A percentile compares a stretch with the other conserved stretches of the same genome.
These are phyloP conservation scores for Epistrophella euchroma DNA, from an alignment of 2,888 invertebrate species.

Conservation along the genomic window DNA sequence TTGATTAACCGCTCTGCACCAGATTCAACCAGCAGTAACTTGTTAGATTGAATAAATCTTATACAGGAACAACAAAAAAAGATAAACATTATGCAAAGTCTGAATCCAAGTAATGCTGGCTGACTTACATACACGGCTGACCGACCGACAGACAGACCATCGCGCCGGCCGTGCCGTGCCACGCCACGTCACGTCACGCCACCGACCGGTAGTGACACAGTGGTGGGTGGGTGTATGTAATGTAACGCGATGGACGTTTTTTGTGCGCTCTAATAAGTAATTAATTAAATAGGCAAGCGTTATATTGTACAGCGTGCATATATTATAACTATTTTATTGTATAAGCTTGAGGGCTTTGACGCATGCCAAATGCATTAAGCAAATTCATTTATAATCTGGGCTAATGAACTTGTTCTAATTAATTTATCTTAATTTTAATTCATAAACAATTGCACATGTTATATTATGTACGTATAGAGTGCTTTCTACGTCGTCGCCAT, in stretches of 20 bases:
- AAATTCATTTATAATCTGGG: conserved; percentile 55
- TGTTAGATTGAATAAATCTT: conserved; percentile 44
- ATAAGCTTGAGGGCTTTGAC: conserved; percentile 17
- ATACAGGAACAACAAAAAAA: conserved; percentile 8
- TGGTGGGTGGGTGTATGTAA: conserved; percentile 28
- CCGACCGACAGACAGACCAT: not conserved
- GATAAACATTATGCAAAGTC: conserved; percentile 41
- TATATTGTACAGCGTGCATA: conserved; percentile 28
- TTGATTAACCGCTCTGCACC: conserved; percentile 53
- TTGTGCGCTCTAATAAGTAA: conserved; percentile 46
- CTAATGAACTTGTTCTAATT: conserved; percentile 72
- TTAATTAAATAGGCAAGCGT: conserved; percentile 30
- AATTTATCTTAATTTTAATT: conserved; percentile 50
- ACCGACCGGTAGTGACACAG: conserved; percentile 13
- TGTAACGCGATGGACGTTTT: not conserved
- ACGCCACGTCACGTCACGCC: not conserved
- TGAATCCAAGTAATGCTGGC: conserved; percentile 42
- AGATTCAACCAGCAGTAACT: conserved; percentile 41
- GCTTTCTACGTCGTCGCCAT: not conserved
- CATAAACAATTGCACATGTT: not conserved
- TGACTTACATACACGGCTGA: not conserved
- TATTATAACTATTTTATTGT: not conserved
- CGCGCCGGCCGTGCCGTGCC: not conserved
- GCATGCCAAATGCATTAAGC: conserved; percentile 54
- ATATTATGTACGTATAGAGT: not conserved